Percentiles rank a stretch among this genome's conserved stretches.
Evolutionary conservation across 2,888 invertebrate species (phyloP).

Genomic region (Epirrhoe alternata): DNA sequence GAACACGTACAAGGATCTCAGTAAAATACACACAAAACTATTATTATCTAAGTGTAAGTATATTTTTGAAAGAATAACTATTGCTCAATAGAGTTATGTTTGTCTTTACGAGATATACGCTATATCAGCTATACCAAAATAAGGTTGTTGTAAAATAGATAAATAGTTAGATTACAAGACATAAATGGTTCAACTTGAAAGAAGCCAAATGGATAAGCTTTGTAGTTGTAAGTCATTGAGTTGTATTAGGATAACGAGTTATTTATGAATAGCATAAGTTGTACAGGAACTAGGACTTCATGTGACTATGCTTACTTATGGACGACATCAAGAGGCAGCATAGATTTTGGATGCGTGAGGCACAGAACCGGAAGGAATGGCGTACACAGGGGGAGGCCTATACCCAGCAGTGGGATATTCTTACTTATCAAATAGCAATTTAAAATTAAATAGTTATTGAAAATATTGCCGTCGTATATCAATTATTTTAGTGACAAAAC

Average conservation of each 20-base stretch:
- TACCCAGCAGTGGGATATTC: no score
- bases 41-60: constrained; percentile 62
- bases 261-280: constrained; percentile 41
- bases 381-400: no score
- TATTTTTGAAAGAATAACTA: constrained; percentile 46
- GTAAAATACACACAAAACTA: constrained; percentile 69
- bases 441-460: no score
- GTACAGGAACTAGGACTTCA: constrained; percentile 23
- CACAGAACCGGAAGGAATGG: no score
- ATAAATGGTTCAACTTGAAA: constrained; percentile 84
- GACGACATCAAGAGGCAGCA: no score
- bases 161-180: constrained; percentile 73
- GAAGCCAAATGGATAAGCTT: constrained; percentile 84
- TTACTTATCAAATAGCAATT: no score
- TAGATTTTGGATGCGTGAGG: no score
- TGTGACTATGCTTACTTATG: constrained; percentile 26
- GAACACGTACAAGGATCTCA: constrained; percentile 70
- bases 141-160: constrained; percentile 58
- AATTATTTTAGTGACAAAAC: no score
- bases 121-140: constrained; percentile 76
- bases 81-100: constrained; percentile 38
- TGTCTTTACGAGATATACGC: constrained; percentile 31
- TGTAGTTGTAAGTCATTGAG: constrained; percentile 61
- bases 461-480: no score
- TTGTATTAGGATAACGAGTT: constrained; percentile 50